A percentile compares a stretch with the other conserved stretches of the same genome.
Evolutionary conservation across 2,113 vertebrate species (phyloP).

Genomic region (Nyctereutes procyonoides): DNA sequence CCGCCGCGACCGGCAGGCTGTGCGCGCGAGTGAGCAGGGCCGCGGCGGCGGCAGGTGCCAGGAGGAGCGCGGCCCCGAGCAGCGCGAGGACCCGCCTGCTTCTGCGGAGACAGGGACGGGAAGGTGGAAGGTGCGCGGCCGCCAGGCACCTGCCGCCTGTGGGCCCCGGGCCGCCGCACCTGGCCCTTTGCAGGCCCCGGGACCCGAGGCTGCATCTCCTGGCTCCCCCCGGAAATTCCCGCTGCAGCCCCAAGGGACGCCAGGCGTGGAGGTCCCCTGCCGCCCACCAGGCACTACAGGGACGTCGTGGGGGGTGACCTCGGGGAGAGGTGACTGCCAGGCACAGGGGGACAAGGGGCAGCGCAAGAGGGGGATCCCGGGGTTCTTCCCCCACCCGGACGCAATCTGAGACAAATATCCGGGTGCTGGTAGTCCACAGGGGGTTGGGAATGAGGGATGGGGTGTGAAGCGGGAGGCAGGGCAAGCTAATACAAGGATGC

Average conservation of each 20-base stretch:
- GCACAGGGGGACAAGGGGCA: no score
- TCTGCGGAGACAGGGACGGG: conserved; percentile 79
- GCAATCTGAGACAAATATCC: not conserved
- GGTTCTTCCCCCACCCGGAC: not conserved
- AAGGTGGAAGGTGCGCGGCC: no score
- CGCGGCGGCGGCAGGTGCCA: conserved; percentile 81
- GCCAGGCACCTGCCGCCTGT: no score
- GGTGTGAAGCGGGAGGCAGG: not conserved
- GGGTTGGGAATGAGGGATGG: not conserved
- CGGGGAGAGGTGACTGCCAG: not conserved
- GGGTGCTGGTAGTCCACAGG: not conserved
- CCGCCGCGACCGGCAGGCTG: conserved; percentile 67
- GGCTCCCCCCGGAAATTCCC: not conserved
- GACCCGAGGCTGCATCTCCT: not conserved
- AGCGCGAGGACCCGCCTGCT: conserved; percentile 82
- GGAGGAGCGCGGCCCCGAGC: conserved; percentile 83
- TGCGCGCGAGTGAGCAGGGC: conserved; percentile 86
- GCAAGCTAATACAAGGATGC: not conserved
- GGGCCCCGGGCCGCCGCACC: no score
- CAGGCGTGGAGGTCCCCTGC: not conserved
- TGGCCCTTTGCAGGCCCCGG: not conserved
- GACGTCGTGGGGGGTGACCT: not conserved
- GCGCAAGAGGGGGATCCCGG: accelerated
- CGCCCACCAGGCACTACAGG: not conserved
- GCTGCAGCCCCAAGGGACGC: not conserved